Base-by-base conservation (phyloP, 2,797 vertebrate genomes). In the Coracias cyanogaster region DNA sequence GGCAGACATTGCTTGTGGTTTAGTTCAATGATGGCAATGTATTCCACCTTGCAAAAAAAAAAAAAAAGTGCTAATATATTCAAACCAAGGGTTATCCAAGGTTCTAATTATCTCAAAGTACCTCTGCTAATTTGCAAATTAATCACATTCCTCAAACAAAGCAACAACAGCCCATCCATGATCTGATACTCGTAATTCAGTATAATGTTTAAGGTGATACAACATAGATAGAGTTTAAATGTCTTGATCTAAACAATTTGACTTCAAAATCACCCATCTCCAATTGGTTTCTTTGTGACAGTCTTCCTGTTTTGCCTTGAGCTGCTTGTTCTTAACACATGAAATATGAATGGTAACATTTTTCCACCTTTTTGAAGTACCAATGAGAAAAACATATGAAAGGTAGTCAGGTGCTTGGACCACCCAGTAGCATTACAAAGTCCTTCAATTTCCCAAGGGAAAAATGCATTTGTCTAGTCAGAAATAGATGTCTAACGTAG, bases 21-120 rank as follows among this genome's bases (percentile, higher is more conserved):
- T 89, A 95, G 70, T 93, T 88, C 92, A 91, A n/a, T 94, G 87
- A 95, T 67, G 71, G 51, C 54, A 96, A 79, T 92, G 86, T 86
- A 91, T 96, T 94, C 71, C 35, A 81, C 62, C 33, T 57, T 87
- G 18, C 45, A 88, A 92, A 96, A 96, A 96, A 74, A 88, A 92
- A 96, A 96, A 96, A 74, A 46, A 92, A 58, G 9, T 65, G n/a
- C 76, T 80, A 96, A 92, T 96, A 67, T 93, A 95, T 79, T 96
- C 60, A 95, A 86, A 86, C 37, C 90, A 58, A 69, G 54, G 62
- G 52, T 95, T 95, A 94, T 94, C 93, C 71, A 15, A 92, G 76
- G 80, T 82, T 97, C 64, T 93, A 95, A 97, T 97, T 96, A 82
- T 90, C 80, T 96, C 88, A 93, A 92, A 96, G 43, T 55, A 80